Conservation (phyloP, 2,113 vertebrate genomes). For the Elanus axillaris region DNA sequence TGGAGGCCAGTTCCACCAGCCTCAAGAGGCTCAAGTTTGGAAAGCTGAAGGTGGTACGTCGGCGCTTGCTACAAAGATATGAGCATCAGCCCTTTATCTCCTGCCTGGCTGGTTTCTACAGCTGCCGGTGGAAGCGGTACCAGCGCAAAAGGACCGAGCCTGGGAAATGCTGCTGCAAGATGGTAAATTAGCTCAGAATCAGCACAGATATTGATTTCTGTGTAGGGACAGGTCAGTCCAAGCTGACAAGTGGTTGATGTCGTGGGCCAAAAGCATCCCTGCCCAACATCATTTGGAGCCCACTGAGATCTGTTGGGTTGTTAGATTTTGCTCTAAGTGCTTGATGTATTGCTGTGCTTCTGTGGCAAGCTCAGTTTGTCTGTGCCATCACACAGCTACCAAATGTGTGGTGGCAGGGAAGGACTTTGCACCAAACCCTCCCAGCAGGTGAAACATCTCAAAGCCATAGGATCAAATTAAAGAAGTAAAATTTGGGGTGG, state of each 20-base stretch:
- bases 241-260: not conserved
- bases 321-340: not conserved
- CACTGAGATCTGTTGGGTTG: not conserved
- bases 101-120: slow-evolving; percentile 85
- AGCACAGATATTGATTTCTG: not conserved
- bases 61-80: slow-evolving; percentile 79
- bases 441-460: not conserved
- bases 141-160: slow-evolving; percentile 76
- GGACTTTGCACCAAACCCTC: not conserved
- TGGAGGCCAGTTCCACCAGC: slow-evolving; percentile 59
- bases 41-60: slow-evolving; percentile 82
- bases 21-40: slow-evolving; percentile 78
- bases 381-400: not conserved
- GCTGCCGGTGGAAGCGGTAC: slow-evolving; percentile 87
- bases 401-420: not conserved
- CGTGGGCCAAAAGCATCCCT: not conserved
- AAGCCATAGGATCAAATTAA: not conserved
- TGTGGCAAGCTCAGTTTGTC: not conserved
- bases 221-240: not conserved
- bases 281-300: not conserved
- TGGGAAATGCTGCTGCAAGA: slow-evolving; percentile 84
- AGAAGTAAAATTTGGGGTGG: not conserved
- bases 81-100: slow-evolving; percentile 85
- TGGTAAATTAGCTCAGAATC: slow-evolving; percentile 55
- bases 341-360: not conserved